Percentiles rank a stretch among this genome's conserved stretches.
Conservation (phyloP, 2,113 vertebrate genomes). For the Gracilinanus agilis region DNA sequence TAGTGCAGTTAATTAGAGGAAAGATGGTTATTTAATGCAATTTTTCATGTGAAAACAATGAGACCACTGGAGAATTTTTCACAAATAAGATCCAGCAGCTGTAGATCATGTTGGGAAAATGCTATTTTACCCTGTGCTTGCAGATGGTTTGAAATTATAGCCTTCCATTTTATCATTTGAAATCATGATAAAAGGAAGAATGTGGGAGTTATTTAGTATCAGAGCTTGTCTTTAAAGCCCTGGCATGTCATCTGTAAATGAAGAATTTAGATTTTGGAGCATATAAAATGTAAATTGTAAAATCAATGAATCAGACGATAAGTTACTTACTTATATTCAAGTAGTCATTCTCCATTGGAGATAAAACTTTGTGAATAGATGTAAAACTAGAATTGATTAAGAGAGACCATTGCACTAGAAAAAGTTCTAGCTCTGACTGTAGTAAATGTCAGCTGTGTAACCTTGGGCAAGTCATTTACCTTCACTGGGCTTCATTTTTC, state of each 20-base stretch:
- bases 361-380: constrained; percentile 1
- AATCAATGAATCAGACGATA: constrained; percentile 19
- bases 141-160: constrained; percentile 79
- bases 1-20: constrained; percentile 13
- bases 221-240: constrained; percentile 14
- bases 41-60: constrained; percentile 41
- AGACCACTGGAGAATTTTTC: constrained; percentile 39
- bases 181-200: constrained; percentile 66
- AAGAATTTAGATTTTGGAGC: constrained; percentile 62
- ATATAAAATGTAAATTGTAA: constrained; percentile 61
- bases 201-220: constrained; percentile 61
- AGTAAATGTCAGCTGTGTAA: background rate
- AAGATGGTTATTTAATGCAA: background rate
- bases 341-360: background rate
- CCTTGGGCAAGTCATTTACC: background rate
- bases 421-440: too few relatives aligned
- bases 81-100: constrained; percentile 54
- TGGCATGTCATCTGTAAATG: constrained; percentile 22
- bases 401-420: background rate
- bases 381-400: constrained; percentile 3
- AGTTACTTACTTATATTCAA: background rate
- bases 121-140: constrained; percentile 65
- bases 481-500: background rate
- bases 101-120: constrained; percentile 62
- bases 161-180: constrained; percentile 71